A percentile compares a stretch with the other conserved stretches of the same genome.
Evolutionary conservation across 2,797 vertebrate species (phyloP).

Genomic region (Pangasius mekongensis): DNA sequence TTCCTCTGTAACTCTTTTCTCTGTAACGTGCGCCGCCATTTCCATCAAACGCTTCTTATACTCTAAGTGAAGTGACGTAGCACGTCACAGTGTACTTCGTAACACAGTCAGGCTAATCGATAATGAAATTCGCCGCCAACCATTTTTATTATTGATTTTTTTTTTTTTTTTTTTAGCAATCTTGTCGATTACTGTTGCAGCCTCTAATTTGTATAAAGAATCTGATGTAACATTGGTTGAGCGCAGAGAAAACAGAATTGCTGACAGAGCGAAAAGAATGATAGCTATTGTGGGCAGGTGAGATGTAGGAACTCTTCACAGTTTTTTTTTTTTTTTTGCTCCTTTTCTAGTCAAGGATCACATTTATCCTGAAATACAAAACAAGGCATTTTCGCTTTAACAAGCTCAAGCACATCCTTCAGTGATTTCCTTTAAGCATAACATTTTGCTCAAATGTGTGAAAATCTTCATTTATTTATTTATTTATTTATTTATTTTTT

Average conservation of each 20-base stretch:
- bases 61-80: background rate
- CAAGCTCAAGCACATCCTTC: background rate
- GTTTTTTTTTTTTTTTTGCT: background rate
- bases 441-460: no score
- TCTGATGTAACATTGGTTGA: background rate
- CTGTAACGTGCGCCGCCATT: background rate
- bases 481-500: background rate
- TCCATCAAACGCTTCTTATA: background rate
- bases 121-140: background rate
- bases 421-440: background rate
- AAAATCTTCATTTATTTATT: background rate
- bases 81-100: background rate
- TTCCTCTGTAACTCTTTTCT: background rate
- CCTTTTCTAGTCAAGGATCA: background rate
- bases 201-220: background rate
- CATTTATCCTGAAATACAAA: conserved; percentile 1
- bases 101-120: background rate
- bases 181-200: background rate
- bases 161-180: background rate
- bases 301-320: background rate
- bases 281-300: background rate
- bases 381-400: background rate
- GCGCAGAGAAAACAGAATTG: background rate
- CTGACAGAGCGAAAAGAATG: no score
- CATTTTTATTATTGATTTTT: background rate